These are phyloP conservation scores for Lophura nycthemera DNA, from an alignment of 2,113 vertebrate species.

Conservation along the genomic window DNA sequence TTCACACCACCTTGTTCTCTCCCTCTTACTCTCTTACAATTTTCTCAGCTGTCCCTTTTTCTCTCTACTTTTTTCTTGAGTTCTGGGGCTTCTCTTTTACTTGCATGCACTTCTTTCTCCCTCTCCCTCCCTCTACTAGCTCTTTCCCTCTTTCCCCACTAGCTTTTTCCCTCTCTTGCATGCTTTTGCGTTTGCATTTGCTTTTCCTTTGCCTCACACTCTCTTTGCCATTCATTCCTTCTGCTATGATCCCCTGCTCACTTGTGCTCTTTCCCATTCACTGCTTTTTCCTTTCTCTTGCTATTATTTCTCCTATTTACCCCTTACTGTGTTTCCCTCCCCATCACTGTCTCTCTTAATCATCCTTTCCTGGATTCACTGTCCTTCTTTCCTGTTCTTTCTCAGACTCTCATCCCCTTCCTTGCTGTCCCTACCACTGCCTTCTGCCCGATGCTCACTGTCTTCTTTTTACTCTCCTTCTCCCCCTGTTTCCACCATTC, in stretches of 20 bases:
- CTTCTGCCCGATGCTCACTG: background rate
- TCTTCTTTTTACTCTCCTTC: background rate
- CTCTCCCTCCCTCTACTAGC: background rate
- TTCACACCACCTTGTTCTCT: background rate
- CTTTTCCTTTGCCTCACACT: background rate
- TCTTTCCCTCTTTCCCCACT: background rate
- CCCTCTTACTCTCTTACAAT: background rate
- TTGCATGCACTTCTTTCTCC: background rate
- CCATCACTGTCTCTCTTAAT: background rate
- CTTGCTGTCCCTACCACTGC: background rate
- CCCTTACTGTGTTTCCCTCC: background rate
- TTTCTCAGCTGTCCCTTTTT: background rate
- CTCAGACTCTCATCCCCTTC: background rate
- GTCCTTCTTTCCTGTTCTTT: background rate
- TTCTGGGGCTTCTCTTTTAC: background rate
- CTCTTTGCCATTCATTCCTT: background rate
- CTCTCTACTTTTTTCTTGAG: background rate
- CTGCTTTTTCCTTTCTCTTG: background rate
- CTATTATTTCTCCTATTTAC: background rate
- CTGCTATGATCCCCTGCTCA: background rate
- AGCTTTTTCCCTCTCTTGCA: background rate
- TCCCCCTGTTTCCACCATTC: background rate
- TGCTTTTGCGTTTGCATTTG: background rate
- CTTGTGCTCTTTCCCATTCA: background rate
- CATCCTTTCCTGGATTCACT: background rate